Evolutionary conservation across 2,113 vertebrate species (phyloP).

Genomic region (Taurulus bubalis): DNA sequence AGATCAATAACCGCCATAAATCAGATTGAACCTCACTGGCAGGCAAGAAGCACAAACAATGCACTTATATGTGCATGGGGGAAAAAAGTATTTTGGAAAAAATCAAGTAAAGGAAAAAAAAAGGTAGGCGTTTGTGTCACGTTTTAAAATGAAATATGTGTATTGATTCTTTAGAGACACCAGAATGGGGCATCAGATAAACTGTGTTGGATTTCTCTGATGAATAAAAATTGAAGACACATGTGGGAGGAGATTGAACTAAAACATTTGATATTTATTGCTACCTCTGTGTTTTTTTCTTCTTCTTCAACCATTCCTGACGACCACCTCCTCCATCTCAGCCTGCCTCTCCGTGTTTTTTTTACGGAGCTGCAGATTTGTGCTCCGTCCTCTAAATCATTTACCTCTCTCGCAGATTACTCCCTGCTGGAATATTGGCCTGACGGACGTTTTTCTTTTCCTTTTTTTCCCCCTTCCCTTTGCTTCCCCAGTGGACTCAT

Average conservation of each 20-base stretch:
- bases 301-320: constrained; percentile 23
- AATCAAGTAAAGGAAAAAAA: too few relatives aligned
- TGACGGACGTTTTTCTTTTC: constrained; percentile 52
- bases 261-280: constrained; percentile 59
- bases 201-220: constrained; percentile 22
- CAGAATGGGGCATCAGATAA: too few relatives aligned
- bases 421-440: constrained; percentile 75
- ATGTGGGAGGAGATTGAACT: constrained; percentile 20
- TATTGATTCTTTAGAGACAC: background rate
- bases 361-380: constrained; percentile 72
- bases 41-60: background rate
- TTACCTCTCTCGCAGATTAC: constrained; percentile 80
- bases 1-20: constrained; percentile 24
- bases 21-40: background rate
- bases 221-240: constrained; percentile 38
- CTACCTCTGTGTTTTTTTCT: constrained; percentile 22
- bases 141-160: background rate
- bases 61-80: background rate
- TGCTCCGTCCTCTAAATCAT: constrained; percentile 78
- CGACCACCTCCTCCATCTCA: constrained; percentile 43
- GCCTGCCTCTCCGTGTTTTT: constrained; percentile 41
- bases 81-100: background rate
- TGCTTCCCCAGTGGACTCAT: constrained; percentile 70
- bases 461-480: constrained; percentile 9
- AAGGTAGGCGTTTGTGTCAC: too few relatives aligned